Percentiles rank a stretch among this genome's conserved stretches.
Evolutionary conservation across 2,113 vertebrate species (phyloP).

Genomic region (Lagopus muta): DNA sequence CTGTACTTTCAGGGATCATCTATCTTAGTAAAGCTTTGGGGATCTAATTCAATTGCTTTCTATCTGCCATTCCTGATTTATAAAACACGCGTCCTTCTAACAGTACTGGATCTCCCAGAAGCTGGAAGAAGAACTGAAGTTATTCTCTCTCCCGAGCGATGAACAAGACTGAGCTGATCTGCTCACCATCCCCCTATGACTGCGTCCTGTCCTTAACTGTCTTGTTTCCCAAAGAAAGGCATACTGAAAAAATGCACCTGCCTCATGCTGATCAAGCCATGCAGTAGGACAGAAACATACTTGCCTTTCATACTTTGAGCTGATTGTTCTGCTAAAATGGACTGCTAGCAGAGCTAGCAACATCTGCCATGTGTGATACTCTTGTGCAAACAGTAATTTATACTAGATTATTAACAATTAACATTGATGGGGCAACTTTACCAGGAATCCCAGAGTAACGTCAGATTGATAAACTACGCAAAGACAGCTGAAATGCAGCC

Average conservation of each 20-base stretch:
- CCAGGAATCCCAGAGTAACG: background rate
- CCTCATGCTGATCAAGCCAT: background rate
- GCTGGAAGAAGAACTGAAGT: background rate
- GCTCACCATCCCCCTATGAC: background rate
- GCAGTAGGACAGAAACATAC: background rate
- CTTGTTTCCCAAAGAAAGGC: background rate
- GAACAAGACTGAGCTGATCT: background rate
- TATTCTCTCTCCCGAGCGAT: background rate
- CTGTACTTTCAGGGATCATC: slow-evolving; percentile 38
- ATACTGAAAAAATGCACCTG: background rate
- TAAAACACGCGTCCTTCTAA: background rate
- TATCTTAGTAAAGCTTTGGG: slow-evolving; percentile 51
- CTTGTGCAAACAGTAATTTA: background rate
- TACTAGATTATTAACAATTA: background rate
- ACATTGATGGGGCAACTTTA: background rate
- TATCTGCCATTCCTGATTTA: slow-evolving; percentile 29
- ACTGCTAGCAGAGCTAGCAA: background rate
- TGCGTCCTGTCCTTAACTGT: background rate
- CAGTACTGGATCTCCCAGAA: slow-evolving; percentile 20
- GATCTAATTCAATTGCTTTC: slow-evolving; percentile 56
- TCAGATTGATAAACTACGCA: background rate
- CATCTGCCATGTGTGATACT: background rate
- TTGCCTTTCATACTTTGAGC: background rate
- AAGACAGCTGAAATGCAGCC: background rate
- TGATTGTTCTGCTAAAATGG: slow-evolving; percentile 2